These are phyloP conservation scores for Euschistus heros DNA, from an alignment of 1,140 invertebrate species.

Conservation along the genomic window DNA sequence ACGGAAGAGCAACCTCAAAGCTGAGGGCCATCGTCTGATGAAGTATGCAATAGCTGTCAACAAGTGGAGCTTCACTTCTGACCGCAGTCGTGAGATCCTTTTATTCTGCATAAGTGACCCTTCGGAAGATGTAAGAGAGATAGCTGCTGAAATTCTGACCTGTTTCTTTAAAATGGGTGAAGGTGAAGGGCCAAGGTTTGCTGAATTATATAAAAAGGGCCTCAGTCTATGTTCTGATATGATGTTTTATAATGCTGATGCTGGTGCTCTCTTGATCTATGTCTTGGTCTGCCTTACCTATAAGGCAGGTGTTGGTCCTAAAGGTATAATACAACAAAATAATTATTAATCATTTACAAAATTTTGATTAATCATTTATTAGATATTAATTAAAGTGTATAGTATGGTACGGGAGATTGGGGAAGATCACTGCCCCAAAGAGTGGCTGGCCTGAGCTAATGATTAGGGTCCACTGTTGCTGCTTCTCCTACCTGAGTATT, in stretches of 20 bases:
- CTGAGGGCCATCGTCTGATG: slow-evolving; percentile 19
- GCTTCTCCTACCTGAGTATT: too few relatives aligned
- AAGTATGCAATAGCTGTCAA: slow-evolving; percentile 25
- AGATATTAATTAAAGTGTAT: too few relatives aligned
- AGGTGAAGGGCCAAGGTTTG: slow-evolving; percentile 18
- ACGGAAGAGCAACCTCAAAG: slow-evolving; percentile 14
- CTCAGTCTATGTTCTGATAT: slow-evolving; percentile 39
- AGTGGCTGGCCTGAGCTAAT: too few relatives aligned
- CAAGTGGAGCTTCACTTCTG: slow-evolving; percentile 35
- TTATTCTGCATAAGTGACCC: slow-evolving; percentile 37
- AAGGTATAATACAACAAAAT: neutral
- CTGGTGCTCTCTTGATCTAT: slow-evolving; percentile 39
- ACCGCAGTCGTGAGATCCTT: slow-evolving; percentile 31
- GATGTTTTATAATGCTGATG: slow-evolving; percentile 43
- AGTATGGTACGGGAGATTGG: too few relatives aligned
- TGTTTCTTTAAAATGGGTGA: slow-evolving; percentile 33
- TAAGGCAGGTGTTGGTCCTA: slow-evolving; percentile 17
- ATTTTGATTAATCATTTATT: neutral
- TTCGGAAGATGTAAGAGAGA: slow-evolving; percentile 39
- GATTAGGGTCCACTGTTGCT: too few relatives aligned
- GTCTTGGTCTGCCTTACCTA: slow-evolving; percentile 32
- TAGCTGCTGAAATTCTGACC: slow-evolving; percentile 36
- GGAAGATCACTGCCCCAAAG: too few relatives aligned
- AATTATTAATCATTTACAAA: neutral
- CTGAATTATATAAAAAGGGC: slow-evolving; percentile 34